These are phyloP conservation scores for Lasioglossum leucozonium DNA, from an alignment of 2,888 invertebrate species.

Conservation along the genomic window DNA sequence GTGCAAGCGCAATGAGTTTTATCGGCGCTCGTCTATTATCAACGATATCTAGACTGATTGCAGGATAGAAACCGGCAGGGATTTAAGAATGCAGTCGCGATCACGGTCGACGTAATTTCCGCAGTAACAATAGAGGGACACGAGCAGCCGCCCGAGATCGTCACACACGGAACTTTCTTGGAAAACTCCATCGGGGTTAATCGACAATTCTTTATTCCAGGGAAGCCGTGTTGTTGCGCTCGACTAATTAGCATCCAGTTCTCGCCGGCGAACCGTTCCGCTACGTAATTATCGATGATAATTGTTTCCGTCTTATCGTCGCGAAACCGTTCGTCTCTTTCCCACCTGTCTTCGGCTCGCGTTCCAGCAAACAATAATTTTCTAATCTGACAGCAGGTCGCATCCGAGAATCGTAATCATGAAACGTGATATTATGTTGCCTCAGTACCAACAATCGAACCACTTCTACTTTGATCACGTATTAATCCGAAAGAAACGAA, in stretches of 20 bases:
- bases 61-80: conserved; percentile 37
- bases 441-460: neutral
- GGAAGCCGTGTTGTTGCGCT: conserved; percentile 38
- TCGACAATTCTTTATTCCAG: conserved; percentile 53
- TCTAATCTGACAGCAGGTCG: conserved; percentile 4
- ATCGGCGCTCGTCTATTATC: conserved; percentile 10
- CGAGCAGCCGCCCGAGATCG: neutral
- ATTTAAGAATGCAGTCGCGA: conserved; percentile 48
- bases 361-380: neutral
- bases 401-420: neutral
- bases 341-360: neutral
- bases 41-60: conserved; percentile 53
- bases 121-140: conserved; percentile 48
- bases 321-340: neutral
- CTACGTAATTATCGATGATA: neutral
- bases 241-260: conserved; percentile 58
- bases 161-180: conserved; percentile 41
- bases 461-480: neutral
- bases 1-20: conserved; percentile 11
- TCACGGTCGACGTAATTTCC: conserved; percentile 38
- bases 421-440: neutral
- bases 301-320: neutral
- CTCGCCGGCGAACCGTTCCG: conserved; percentile 17
- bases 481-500: neutral
- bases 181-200: conserved; percentile 57